Conservation (phyloP, 2,888 invertebrate genomes). For the Ichneumoninae sp. region DNA sequence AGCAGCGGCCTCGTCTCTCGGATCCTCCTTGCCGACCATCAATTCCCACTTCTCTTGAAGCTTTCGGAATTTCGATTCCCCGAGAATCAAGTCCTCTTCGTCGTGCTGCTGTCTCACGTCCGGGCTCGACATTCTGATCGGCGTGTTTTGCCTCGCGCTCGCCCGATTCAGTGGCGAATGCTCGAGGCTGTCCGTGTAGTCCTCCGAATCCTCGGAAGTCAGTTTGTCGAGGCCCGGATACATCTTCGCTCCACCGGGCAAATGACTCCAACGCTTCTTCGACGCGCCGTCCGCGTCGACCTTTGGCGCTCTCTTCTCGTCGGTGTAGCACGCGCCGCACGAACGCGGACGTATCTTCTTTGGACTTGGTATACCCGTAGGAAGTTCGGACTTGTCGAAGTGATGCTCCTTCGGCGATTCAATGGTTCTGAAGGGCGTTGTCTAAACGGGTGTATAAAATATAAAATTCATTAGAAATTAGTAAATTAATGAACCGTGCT, state of each 20-base stretch:
- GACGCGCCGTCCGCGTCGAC: conserved; percentile 84
- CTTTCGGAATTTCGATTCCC: conserved; percentile 90
- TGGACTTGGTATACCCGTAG: conserved; percentile 75
- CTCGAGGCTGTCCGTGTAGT: conserved; percentile 91
- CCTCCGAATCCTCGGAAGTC: conserved; percentile 88
- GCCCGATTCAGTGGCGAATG: conserved; percentile 84
- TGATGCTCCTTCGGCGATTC: conserved; percentile 71
- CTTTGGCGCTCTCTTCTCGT: conserved; percentile 86
- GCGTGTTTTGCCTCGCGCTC: conserved; percentile 66
- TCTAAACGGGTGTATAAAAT: conserved; percentile 60
- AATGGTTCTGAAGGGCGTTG: conserved; percentile 71
- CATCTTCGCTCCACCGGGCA: conserved; percentile 88
- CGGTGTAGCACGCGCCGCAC: conserved; percentile 87
- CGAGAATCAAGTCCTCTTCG: conserved; percentile 79
- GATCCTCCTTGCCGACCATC: conserved; percentile 87
- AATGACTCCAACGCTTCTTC: conserved; percentile 90
- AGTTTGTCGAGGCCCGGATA: conserved; percentile 90
- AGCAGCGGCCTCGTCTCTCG: conserved; percentile 72
- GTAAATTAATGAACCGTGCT: neutral
- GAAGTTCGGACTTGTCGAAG: conserved; percentile 70
- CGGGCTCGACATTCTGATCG: conserved; percentile 80
- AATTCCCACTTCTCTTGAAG: conserved; percentile 93
- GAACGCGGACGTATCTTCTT: conserved; percentile 89
- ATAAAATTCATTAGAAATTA: conserved; percentile 19
- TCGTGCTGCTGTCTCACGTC: conserved; percentile 68